phyloP scores from a whole-genome alignment of 2,888 invertebrate species.

The Cantharis lateralis region DNA sequence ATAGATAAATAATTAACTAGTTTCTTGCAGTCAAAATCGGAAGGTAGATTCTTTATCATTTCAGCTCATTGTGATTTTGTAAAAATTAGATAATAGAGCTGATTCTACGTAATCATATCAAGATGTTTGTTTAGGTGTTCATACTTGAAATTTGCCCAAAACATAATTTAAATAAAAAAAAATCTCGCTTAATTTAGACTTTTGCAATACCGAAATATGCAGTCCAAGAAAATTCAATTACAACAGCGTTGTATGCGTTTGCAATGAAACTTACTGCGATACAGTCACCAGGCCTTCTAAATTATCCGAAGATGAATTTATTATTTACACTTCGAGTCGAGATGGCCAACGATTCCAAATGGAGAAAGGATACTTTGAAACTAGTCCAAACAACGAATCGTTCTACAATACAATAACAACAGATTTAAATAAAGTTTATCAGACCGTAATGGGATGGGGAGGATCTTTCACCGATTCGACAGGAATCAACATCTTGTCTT shows the following conservation, averaged over 20 bases:
- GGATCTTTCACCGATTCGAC: slow-evolving; percentile 80
- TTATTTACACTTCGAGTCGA: slow-evolving; percentile 53
- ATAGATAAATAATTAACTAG: too few relatives aligned
- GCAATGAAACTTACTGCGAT: slow-evolving; percentile 56
- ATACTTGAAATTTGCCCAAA: too few relatives aligned
- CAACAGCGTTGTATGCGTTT: slow-evolving; percentile 53
- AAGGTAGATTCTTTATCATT: too few relatives aligned
- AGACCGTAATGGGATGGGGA: slow-evolving; percentile 79
- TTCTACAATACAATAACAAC: not conserved
- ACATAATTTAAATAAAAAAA: too few relatives aligned
- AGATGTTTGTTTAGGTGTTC: too few relatives aligned
- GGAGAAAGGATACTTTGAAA: slow-evolving; percentile 52
- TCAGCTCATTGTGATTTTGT: too few relatives aligned
- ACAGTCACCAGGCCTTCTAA: slow-evolving; percentile 43
- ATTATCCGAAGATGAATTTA: slow-evolving; percentile 32
- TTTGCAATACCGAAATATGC: not conserved
- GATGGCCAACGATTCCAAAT: slow-evolving; percentile 63
- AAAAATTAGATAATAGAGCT: too few relatives aligned
- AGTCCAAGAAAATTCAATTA: slow-evolving; percentile 4
- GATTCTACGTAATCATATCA: too few relatives aligned
- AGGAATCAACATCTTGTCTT: slow-evolving; percentile 66
- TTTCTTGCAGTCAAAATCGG: too few relatives aligned
- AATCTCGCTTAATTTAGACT: too few relatives aligned
- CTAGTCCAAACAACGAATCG: not conserved
- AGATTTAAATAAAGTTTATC: slow-evolving; percentile 51